Conservation (phyloP, 2,888 invertebrate species). For the Lottia scabra region DNA sequence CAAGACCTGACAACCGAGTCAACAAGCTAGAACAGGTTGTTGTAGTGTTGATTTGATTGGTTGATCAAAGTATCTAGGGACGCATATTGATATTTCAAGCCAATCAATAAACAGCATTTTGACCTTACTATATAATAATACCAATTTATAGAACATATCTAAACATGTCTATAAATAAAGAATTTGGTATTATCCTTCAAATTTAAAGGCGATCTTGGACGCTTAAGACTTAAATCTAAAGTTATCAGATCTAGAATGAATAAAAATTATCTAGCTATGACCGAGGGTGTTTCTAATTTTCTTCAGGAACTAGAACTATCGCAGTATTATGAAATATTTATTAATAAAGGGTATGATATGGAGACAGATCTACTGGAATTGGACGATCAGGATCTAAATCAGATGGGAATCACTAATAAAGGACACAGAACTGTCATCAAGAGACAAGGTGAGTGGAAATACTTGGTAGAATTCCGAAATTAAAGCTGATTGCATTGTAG, state of each 20-base stretch:
- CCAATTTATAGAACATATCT: neutral
- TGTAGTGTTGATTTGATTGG: neutral
- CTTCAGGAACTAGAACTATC: conserved; percentile 46
- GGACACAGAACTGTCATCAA: conserved; percentile 38
- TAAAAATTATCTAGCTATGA: conserved; percentile 34
- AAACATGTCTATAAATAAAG: neutral
- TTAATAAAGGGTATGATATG: conserved; percentile 57
- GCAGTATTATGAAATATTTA: conserved; percentile 55
- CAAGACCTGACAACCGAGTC: neutral
- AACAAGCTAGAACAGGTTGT: too few relatives aligned
- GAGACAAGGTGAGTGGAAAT: conserved; percentile 28
- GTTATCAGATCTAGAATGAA: conserved; percentile 9
- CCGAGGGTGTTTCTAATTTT: conserved; percentile 50
- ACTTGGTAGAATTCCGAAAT: too few relatives aligned
- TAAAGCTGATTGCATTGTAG: too few relatives aligned
- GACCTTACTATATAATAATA: neutral
- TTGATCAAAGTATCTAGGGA: neutral
- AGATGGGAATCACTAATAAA: conserved; percentile 48
- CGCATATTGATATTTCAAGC: neutral
- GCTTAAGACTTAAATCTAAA: neutral
- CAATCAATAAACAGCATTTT: neutral
- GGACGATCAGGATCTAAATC: conserved; percentile 46
- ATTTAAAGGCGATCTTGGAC: too few relatives aligned
- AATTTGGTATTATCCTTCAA: too few relatives aligned
- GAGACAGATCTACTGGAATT: conserved; percentile 55